Evolutionary conservation across 2,888 invertebrate genomes (phyloP).

Genomic region (Seira ritae): DNA sequence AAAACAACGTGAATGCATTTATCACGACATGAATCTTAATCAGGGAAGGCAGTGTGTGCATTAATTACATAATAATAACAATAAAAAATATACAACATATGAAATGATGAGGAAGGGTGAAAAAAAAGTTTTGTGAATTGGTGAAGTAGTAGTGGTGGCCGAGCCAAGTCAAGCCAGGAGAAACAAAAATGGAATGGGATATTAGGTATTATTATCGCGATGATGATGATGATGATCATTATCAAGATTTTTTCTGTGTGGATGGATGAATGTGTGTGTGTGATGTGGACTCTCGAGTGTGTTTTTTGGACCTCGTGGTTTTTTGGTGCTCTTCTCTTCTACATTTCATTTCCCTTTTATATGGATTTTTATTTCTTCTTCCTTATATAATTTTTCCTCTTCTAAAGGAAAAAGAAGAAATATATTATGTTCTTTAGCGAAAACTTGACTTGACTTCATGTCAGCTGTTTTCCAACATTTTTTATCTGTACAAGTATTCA

Average conservation of each 20-base stretch:
- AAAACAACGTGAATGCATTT: slow-evolving; percentile 9
- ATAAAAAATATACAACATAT: slow-evolving; percentile 11
- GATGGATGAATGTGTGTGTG: background rate
- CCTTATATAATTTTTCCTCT: background rate
- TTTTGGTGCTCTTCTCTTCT: slow-evolving; percentile 39
- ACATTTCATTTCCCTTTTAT: slow-evolving; percentile 29
- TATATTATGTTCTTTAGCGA: slow-evolving; percentile 16
- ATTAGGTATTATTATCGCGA: slow-evolving; percentile 24
- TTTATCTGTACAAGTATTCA: slow-evolving; percentile 30
- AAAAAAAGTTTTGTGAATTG: background rate
- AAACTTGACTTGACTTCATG: slow-evolving; percentile 52
- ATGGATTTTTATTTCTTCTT: slow-evolving; percentile 24
- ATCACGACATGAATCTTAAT: slow-evolving; percentile 55
- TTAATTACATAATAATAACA: slow-evolving; percentile 47
- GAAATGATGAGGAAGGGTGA: slow-evolving; percentile 1
- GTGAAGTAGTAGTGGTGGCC: background rate
- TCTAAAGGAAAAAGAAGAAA: background rate
- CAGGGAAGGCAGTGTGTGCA: slow-evolving; percentile 25
- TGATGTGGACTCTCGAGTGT: slow-evolving; percentile 34
- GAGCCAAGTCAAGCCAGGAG: slow-evolving; percentile 25
- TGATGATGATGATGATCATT: slow-evolving; percentile 44
- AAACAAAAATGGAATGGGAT: slow-evolving; percentile 37
- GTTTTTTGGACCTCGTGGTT: slow-evolving; percentile 33
- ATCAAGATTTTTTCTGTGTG: slow-evolving; percentile 39
- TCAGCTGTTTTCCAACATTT: slow-evolving; percentile 62